Percentiles rank a stretch among this genome's conserved stretches.
Conservation (phyloP, 2,113 vertebrate species). For the Oreochromis tanganicae region DNA sequence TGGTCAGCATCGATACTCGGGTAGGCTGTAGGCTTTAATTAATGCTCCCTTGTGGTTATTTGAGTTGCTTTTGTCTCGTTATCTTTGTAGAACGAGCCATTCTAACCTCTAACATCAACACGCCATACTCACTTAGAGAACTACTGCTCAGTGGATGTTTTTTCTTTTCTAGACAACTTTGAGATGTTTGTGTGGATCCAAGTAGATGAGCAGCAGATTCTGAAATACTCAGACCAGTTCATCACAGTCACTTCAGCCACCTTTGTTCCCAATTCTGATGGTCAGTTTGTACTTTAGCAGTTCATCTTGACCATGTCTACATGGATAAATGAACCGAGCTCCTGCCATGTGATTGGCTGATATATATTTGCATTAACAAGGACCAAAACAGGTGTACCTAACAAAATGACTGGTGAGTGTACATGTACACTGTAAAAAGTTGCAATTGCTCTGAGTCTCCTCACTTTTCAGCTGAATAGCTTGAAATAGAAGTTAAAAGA, state of each 20-base stretch:
- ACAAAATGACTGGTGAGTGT: not conserved
- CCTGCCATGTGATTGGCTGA: not conserved
- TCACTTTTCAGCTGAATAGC: not conserved
- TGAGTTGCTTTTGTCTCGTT: not conserved
- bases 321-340: accelerated
- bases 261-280: not conserved
- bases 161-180: not conserved
- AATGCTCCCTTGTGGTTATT: not conserved
- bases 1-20: not conserved
- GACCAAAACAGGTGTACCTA: not conserved
- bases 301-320: not conserved
- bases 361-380: not conserved
- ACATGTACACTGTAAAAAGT: not conserved
- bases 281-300: not conserved
- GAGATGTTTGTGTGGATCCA: not conserved
- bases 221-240: not conserved
- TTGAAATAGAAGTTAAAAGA: not conserved
- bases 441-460: not conserved
- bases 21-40: not conserved
- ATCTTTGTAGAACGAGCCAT: not conserved
- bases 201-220: not conserved
- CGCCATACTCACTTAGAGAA: not conserved
- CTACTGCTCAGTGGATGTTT: not conserved
- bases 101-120: not conserved
- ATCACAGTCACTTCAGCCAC: not conserved